Evolutionary conservation across 2,888 invertebrate genomes (phyloP).

Genomic region (Drosophila limbata): DNA sequence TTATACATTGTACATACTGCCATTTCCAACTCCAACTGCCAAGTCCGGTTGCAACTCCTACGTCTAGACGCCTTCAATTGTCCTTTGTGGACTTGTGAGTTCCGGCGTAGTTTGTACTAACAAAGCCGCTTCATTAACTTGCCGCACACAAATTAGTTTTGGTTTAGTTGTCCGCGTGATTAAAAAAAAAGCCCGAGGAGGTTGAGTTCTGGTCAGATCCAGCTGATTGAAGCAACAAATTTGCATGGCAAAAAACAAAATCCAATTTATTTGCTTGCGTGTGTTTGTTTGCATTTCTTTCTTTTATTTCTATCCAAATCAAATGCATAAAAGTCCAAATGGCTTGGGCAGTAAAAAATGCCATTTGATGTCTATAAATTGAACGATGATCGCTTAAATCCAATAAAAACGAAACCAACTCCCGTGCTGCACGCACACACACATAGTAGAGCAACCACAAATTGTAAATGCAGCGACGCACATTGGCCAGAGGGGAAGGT

Average conservation of each 20-base stretch:
- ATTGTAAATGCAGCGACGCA: slow-evolving; percentile 37
- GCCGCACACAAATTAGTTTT: slow-evolving; percentile 48
- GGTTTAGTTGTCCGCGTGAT: slow-evolving; percentile 40
- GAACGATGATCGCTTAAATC: slow-evolving; percentile 58
- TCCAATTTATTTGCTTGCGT: slow-evolving; percentile 48
- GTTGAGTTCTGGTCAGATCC: neutral
- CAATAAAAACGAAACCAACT: slow-evolving; percentile 48
- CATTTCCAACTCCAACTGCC: slow-evolving; percentile 7
- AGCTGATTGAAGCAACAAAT: slow-evolving; percentile 12
- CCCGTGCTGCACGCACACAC: slow-evolving; percentile 1
- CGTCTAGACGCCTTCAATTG: slow-evolving; percentile 50
- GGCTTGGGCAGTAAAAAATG: slow-evolving; percentile 48
- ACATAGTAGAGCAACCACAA: slow-evolving; percentile 40
- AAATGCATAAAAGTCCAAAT: slow-evolving; percentile 48
- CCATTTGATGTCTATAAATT: slow-evolving; percentile 59
- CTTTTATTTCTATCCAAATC: slow-evolving; percentile 22
- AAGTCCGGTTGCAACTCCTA: slow-evolving; percentile 6
- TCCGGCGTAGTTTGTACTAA: slow-evolving; percentile 28
- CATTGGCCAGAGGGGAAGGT: neutral
- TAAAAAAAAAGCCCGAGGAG: slow-evolving; percentile 37
- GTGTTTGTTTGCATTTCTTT: neutral
- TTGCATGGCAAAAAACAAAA: slow-evolving; percentile 43
- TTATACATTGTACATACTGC: slow-evolving; percentile 25
- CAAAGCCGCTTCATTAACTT: slow-evolving; percentile 65
- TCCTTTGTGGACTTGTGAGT: slow-evolving; percentile 52